Conservation (phyloP, 2,888 invertebrate genomes). For the Ochropleura plecta region DNA sequence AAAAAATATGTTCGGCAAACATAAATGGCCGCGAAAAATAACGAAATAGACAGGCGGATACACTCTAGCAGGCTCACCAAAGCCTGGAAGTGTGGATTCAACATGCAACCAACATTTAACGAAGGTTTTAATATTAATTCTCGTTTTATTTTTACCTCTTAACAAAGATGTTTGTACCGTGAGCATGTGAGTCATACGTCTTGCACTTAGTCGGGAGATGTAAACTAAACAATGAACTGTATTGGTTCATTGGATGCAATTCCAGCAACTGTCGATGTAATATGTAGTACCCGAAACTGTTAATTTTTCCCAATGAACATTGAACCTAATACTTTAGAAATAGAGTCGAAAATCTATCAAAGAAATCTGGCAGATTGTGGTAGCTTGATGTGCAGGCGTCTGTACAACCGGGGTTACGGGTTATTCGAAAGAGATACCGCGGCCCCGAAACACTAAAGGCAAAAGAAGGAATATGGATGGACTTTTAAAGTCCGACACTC, state of each 20-base stretch:
- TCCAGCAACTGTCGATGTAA: not conserved
- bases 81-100: constrained; percentile 3
- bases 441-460: too few relatives aligned
- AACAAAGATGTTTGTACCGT: constrained; percentile 19
- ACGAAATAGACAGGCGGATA: not conserved
- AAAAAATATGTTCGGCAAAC: too few relatives aligned
- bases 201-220: constrained; percentile 31
- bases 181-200: constrained; percentile 34
- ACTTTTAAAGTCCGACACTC: too few relatives aligned
- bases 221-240: constrained; percentile 43
- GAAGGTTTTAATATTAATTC: constrained; percentile 37
- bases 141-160: constrained; percentile 43
- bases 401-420: too few relatives aligned
- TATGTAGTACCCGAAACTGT: too few relatives aligned
- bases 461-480: too few relatives aligned
- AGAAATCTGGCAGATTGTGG: too few relatives aligned
- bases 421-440: too few relatives aligned
- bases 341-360: too few relatives aligned
- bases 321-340: too few relatives aligned
- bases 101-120: constrained; percentile 23
- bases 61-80: not conserved
- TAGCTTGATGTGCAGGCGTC: too few relatives aligned
- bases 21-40: not conserved
- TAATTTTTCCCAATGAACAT: too few relatives aligned
- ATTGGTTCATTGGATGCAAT: constrained; percentile 29